phyloP scores from a whole-genome alignment of 2,888 invertebrate species.

The Epinotia nisella region DNA sequence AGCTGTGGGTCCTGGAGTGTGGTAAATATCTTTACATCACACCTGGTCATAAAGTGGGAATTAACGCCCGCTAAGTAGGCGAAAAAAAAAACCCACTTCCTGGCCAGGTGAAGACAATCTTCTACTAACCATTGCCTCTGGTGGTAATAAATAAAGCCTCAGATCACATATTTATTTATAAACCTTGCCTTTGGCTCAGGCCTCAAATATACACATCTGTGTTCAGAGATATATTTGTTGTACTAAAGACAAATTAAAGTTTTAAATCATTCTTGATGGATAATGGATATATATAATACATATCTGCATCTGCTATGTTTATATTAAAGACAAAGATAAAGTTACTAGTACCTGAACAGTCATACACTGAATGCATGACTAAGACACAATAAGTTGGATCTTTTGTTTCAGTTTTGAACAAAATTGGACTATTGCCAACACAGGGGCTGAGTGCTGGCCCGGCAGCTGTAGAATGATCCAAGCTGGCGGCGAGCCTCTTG shows the following conservation, averaged over 20 bases:
- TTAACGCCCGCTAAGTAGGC: no score
- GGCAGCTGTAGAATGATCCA: conserved; percentile 91
- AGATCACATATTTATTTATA: no score
- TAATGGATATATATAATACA: not conserved
- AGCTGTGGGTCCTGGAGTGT: conserved; percentile 91
- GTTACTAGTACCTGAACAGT: conserved; percentile 6
- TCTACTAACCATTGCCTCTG: no score
- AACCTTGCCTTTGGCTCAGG: no score
- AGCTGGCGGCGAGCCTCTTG: conserved; percentile 86
- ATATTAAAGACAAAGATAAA: not conserved
- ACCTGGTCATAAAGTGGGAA: not conserved
- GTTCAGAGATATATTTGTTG: no score
- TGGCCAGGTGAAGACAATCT: no score
- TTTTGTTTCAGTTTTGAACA: conserved; percentile 88
- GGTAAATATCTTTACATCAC: conserved; percentile 61
- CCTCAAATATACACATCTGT: no score
- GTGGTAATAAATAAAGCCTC: no score
- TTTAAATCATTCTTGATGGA: not conserved
- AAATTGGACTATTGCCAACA: conserved; percentile 95
- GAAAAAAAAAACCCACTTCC: no score
- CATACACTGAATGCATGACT: conserved; percentile 12
- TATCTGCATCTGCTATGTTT: not conserved
- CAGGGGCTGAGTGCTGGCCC: conserved; percentile 95
- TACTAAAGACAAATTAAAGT: not conserved
- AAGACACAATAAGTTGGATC: not conserved